Percentiles rank a stretch among this genome's conserved stretches.
Evolutionary conservation across 1,140 invertebrate genomes (phyloP).

Genomic region (Tachypleus tridentatus): DNA sequence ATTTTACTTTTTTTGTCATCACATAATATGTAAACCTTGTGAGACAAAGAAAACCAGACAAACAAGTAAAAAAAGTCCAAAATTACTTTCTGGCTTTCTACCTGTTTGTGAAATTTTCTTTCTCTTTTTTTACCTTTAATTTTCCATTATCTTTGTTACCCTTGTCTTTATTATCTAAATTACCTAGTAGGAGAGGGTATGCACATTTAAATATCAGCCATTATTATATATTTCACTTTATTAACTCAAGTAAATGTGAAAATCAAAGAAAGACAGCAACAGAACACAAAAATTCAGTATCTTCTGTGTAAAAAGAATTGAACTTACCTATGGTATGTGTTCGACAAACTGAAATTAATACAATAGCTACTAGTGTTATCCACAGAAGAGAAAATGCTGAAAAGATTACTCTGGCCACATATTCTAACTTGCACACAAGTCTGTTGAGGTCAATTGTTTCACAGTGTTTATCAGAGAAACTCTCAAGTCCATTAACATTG

Average conservation of each 20-base stretch:
- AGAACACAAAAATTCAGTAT: neutral
- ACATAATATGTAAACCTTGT: no score
- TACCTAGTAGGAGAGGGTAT: no score
- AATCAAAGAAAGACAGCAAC: constrained; percentile 8
- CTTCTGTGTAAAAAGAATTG: neutral
- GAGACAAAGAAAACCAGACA: no score
- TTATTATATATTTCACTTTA: no score
- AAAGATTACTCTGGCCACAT: constrained; percentile 29
- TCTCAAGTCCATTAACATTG: constrained; percentile 22
- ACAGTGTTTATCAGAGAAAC: constrained; percentile 26
- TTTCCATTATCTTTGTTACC: no score
- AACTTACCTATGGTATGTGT: constrained; percentile 38
- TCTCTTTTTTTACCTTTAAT: no score
- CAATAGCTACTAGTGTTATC: constrained; percentile 35
- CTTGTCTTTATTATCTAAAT: no score
- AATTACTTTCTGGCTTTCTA: no score
- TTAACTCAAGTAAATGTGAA: neutral
- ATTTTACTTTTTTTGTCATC: no score
- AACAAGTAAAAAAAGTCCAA: no score
- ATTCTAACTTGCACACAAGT: constrained; percentile 32
- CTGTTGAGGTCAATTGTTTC: constrained; percentile 26
- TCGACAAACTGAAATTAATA: constrained; percentile 36
- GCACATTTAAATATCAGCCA: no score
- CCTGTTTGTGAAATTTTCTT: no score
- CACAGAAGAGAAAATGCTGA: constrained; percentile 31